Percentiles rank a stretch among this genome's conserved stretches.
Conservation (phyloP, 1,140 invertebrate genomes). For the Meloidogyne hapla region DNA sequence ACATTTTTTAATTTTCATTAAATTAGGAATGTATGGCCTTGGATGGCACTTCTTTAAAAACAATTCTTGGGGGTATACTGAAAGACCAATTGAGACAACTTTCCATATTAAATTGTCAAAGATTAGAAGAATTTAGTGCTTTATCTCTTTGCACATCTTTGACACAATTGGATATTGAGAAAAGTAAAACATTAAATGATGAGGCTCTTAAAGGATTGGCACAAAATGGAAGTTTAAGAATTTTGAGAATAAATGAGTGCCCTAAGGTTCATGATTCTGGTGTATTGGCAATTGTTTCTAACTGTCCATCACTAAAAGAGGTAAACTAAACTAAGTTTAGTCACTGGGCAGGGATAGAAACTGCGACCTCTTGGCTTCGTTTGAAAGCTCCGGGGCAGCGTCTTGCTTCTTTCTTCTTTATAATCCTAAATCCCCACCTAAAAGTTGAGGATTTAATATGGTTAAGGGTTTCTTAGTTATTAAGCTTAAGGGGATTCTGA, state of each 20-base stretch:
- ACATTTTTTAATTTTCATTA: background rate
- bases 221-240: constrained; percentile 5
- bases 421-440: no score
- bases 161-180: constrained; percentile 27
- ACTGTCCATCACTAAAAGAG: constrained; percentile 7
- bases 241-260: constrained; percentile 16
- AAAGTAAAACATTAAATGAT: constrained; percentile 1
- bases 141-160: constrained; percentile 1
- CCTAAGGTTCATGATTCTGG: background rate
- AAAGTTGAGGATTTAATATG: no score
- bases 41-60: background rate
- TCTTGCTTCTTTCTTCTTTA: no score
- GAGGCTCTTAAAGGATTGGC: constrained; percentile 1
- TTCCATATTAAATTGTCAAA: constrained; percentile 15
- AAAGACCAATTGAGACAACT: constrained; percentile 14
- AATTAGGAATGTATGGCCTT: constrained; percentile 22
- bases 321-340: no score
- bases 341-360: no score
- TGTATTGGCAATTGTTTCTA: background rate
- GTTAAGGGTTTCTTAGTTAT: no score
- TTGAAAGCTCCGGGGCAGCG: no score
- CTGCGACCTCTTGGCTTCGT: no score
- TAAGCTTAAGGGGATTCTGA: no score
- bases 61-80: constrained; percentile 11
- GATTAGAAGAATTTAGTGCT: constrained; percentile 9